Evolutionary conservation across 2,888 invertebrate species (phyloP), one percentile per base, ranked within the genome.

Genomic region (Epinotia bilunana): DNA sequence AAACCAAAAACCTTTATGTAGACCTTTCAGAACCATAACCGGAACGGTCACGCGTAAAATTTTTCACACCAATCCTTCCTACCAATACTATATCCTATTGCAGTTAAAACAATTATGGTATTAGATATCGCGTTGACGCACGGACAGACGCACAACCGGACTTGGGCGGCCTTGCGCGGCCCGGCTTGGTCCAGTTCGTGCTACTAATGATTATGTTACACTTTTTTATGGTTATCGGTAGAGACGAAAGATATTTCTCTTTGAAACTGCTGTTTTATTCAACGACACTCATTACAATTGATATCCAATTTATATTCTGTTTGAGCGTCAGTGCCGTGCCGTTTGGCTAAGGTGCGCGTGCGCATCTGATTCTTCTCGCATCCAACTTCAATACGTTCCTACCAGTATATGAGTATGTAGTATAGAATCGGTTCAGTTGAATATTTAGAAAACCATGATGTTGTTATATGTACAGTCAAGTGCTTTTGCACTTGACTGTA

Each of bases 121-220:
- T 75, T 43, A 65, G 70, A 67, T 75, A 72, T 72, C 65, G 65
- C 60, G 46, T 28, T 81, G 79, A 82, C 81, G 80, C 79, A 79
- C 80, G 79, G 55, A 79, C 73, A 79, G 78, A 79, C 78, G 72
- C 81, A 81, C 82, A 88, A 78, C 84, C 88, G 87, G 88, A 89
- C 85, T 77, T 77, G n/a, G 49, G 11, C 81, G 90, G 78, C 90
- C 90, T 90, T 90, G 88, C 81, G 80, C 12, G 20, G 43, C 55
- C 57, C n/a, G 13, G 43, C 43, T 64, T 49, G 64, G 64, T 58
- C 46, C 23, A 68, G 55, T 62, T 55, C 55, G 60, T 46, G 46
- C 63, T 57, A 71, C 64, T 28, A 63, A 63, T 43, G 18, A 18
- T 43, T 43, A 43, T 63, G 5, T 16, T 16, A 43, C 20, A 63